Evolutionary conservation across 2,797 vertebrate species (phyloP), one percentile per base, ranked within the genome.

Genomic region (Xenops minutus): DNA sequence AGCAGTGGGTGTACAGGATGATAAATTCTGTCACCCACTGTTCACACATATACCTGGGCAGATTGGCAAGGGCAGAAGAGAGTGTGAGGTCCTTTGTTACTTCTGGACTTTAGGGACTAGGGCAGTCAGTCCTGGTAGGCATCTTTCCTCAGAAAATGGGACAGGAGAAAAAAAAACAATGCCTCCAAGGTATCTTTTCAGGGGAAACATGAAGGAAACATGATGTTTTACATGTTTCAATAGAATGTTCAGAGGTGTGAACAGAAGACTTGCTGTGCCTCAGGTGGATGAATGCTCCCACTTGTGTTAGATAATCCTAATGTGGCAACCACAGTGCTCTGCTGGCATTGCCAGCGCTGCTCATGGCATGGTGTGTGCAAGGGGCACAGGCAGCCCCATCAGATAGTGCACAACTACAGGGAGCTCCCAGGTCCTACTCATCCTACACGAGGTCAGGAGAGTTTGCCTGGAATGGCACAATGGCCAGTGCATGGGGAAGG

Each of bases 291-390:
- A 44, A 54, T 2, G 9, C 18, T 27, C 1, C 0, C 8, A 1
- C 66, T 48, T 16, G 22, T 14, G 41, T 49, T 18, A 39, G 51
- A 29, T n/a, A 54, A 44, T 19, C 24, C 44, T 17, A 4, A 1
- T 2, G 6, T 0, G 1, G 34, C 20, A 66, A 29, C 1, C 2
- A 1, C 0, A 2, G 59, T 82, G 16, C 27, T 49, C 41, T 62
- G 36, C 21, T 4, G 1, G 59, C 4, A 4, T 3, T 34, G 87
- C 8, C 46, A 67, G 30, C n/a, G 3, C 54, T 63, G 43, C 14
- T 64, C 12, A 1, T 43, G 32, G 43, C 0, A 0, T 3, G 7
- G 20, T 26, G 34, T 27, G 39, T 0, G 0, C 19, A 44, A n/a
- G 51, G 3, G 7, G 21, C 26, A 21, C 15, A 9, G 54, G 82